Evolutionary conservation across 2,113 vertebrate species (phyloP).

Genomic region (Larimichthys crocea): DNA sequence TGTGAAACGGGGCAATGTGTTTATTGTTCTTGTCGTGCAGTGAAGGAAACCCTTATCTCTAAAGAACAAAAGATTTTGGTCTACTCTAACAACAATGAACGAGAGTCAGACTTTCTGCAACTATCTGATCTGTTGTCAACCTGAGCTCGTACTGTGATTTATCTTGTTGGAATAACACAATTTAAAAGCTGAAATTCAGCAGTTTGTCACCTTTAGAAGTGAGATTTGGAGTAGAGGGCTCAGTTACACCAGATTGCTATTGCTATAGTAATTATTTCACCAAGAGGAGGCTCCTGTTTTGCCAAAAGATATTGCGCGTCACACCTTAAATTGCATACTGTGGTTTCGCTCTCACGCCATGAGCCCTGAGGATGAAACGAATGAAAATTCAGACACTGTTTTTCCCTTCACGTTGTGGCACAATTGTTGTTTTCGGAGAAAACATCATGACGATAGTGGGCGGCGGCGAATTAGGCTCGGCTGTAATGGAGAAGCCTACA

Average conservation of each 20-base stretch:
- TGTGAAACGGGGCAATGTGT: not conserved
- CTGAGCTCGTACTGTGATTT: not conserved
- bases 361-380: not conserved
- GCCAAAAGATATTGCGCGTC: slow-evolving; percentile 5
- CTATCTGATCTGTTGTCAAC: not conserved
- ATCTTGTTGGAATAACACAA: not conserved
- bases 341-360: slow-evolving; percentile 11
- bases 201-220: not conserved
- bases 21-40: not conserved
- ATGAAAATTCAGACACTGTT: slow-evolving; percentile 11
- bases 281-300: not conserved
- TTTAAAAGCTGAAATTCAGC: slow-evolving; percentile 3
- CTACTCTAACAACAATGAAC: not conserved
- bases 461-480: not conserved
- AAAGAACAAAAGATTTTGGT: not conserved
- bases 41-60: not conserved
- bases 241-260: slow-evolving; percentile 5
- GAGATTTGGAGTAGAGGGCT: not conserved
- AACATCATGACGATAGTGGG: not conserved
- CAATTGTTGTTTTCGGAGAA: slow-evolving; percentile 23
- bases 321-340: slow-evolving; percentile 36
- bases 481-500: slow-evolving; percentile 55
- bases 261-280: slow-evolving; percentile 6
- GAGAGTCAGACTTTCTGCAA: not conserved
- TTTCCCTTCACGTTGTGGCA: not conserved